A percentile compares a stretch with the other conserved stretches of the same genome.
These are phyloP conservation scores for Phocides pigmalion DNA, from an alignment of 1,140 invertebrate species.

Conservation along the genomic window DNA sequence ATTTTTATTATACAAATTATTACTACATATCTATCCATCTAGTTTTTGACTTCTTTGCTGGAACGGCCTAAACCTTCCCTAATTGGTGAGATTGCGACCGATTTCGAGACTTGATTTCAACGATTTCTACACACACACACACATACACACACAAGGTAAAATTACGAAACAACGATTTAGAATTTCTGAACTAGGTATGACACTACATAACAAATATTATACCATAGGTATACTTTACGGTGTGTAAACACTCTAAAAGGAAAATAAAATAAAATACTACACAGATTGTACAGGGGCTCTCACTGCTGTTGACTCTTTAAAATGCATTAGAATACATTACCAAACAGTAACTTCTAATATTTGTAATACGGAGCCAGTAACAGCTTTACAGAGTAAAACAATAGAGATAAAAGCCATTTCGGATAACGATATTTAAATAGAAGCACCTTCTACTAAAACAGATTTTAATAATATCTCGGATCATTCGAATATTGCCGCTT, in stretches of 20 bases:
- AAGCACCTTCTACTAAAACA: conserved; percentile 32
- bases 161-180: too few species aligned
- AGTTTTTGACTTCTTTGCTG: too few species aligned
- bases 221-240: too few species aligned
- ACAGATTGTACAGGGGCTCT: conserved; percentile 6
- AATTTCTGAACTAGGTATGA: background rate
- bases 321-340: conserved; percentile 29
- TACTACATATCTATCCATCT: too few species aligned
- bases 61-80: too few species aligned
- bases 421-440: conserved; percentile 33
- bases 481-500: conserved; percentile 23
- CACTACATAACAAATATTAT: too few species aligned
- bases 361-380: conserved; percentile 28
- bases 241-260: background rate
- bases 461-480: conserved; percentile 29
- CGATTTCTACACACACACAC: too few species aligned
- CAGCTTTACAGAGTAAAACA: conserved; percentile 30
- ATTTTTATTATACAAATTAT: too few species aligned
- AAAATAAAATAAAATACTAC: background rate
- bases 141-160: too few species aligned
- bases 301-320: conserved; percentile 24
- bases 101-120: too few species aligned
- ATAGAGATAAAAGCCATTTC: conserved; percentile 33
- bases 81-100: too few species aligned
- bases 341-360: conserved; percentile 27